Base-by-base conservation (phyloP, 2,113 vertebrate species). In the Dicaeum eximium region DNA sequence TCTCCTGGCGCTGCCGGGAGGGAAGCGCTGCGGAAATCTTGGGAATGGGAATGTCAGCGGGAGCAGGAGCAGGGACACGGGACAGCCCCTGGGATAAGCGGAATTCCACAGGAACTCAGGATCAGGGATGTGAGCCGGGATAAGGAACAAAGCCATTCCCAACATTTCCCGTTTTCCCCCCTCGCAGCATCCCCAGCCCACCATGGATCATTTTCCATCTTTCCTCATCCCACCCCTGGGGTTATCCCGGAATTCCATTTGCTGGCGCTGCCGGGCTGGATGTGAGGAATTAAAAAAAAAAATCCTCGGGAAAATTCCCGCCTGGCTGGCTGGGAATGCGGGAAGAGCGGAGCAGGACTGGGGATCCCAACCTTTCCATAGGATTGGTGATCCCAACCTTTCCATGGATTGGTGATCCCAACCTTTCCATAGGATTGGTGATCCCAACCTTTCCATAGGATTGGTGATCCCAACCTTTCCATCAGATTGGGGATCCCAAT, bases 241-340 rank as follows among this genome's bases (percentile, higher is more conserved):
- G 5, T 62, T 24, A 37, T 23, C 48, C 5, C 1, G 0, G 2
- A 1, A 45, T 42, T 30, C 18, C 1, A 4, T 58, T 42, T 14
- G 33, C 51, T 7, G 50, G 73, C 2, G 11, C 75, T 66, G 72
- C 54, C 23, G 0, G 2, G 5, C 13, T 57, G 80, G 84, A n/a
- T n/a, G 51, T 0, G 1, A 77, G 62, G 31, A 15, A 64, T 77
- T 38, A 1, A 6, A 12, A 44, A 6, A 12, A 44, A n/a, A 3
- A 57, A 10, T 40, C 48, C 4, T 37, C 0, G 1, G 75, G 86
- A 23, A 28, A 38, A 27, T 1, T 13, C 33, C 42, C 71, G 10
- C 33, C 25, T 18, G 81, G 2, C 40, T 23, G 60, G 6, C 40
- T 3, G 24, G 61, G 57, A 60, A 44, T 50, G 48, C 0, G 1